Evolutionary conservation across 2,113 vertebrate genomes (phyloP).

Genomic region (Vulpes ferrilata): DNA sequence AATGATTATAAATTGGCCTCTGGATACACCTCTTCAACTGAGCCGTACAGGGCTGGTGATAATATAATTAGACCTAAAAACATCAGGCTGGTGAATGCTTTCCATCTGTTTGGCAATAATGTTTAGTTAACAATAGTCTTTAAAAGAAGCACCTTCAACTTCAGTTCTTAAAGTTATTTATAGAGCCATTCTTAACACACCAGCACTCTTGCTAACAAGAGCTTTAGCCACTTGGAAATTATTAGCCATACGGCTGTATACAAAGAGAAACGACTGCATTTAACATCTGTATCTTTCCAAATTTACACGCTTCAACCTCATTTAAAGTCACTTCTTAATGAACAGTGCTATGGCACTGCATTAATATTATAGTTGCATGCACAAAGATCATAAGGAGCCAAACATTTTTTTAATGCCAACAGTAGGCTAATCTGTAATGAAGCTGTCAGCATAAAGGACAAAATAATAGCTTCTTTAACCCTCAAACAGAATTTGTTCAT

Average conservation of each 20-base stretch:
- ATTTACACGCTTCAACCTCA: slow-evolving; percentile 89
- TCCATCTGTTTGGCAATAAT: slow-evolving; percentile 98
- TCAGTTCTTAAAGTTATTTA: slow-evolving; percentile 92
- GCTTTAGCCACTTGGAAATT: slow-evolving; percentile 91
- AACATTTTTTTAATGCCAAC: slow-evolving; percentile 90
- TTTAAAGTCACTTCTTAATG: slow-evolving; percentile 91
- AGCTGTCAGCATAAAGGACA: slow-evolving; percentile 92
- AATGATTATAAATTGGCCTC: slow-evolving; percentile 99
- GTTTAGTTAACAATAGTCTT: slow-evolving; percentile 94
- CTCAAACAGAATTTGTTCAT: slow-evolving; percentile 90
- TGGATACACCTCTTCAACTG: slow-evolving; percentile 97
- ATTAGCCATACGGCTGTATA: slow-evolving; percentile 87
- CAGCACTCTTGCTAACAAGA: slow-evolving; percentile 89
- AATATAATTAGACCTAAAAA: slow-evolving; percentile 99
- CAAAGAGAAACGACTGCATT: slow-evolving; percentile 87
- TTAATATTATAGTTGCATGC: slow-evolving; percentile 89
- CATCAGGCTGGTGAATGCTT: slow-evolving; percentile 95
- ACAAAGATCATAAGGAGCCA: slow-evolving; percentile 91
- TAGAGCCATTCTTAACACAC: slow-evolving; percentile 90
- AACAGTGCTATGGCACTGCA: slow-evolving; percentile 85
- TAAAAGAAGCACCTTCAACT: slow-evolving; percentile 94
- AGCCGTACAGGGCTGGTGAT: slow-evolving; percentile 94
- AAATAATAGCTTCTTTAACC: slow-evolving; percentile 92
- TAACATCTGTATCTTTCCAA: slow-evolving; percentile 91
- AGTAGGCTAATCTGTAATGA: slow-evolving; percentile 90